Evolutionary conservation across 2,113 vertebrate species (phyloP), one percentile per base, ranked within the genome.

Genomic region (Sturnira hondurensis): DNA sequence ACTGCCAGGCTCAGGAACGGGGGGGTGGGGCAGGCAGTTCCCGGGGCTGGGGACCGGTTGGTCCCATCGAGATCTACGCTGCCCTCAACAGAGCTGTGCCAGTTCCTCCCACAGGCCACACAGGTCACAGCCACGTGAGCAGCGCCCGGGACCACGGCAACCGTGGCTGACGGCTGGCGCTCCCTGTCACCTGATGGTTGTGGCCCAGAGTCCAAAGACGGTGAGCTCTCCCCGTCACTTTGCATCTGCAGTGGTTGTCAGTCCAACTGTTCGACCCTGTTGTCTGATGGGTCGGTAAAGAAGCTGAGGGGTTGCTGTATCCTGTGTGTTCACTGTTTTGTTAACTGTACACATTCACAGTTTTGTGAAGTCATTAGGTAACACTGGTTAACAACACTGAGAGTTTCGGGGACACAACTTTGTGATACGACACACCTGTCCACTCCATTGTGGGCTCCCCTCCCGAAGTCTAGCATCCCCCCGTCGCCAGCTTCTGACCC

Each of bases 211-310:
- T 45, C 41, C 1, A 76, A 83, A 61, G 81, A 80, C 31, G n/a
- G 26, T 41, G 36, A 11, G 38, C 43, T 70, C 33, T 80, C 43
- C 15, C 0, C 3, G 2, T 16, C 16, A 54, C 88, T 92, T 63
- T 24, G n/a, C 56, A 94, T 41, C 38, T 43, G 43, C 31, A 31
- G n/a, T 41, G 17, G 16, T 85, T 65, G 14, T 67, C 31, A 73
- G 70, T 67, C 8, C 50, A 7, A 24, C 36, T 4, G 14, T 26
- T 26, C 67, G 47, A 33, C 7, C 0, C 0, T 24, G 41, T 47
- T 58, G 58, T 41, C 58, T 31, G 33, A 80, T 54, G 56, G 0
- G 2, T 68, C 86, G 5, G 16, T 24, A 31, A 70, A 50, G 68
- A 71, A 63, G 45, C 31, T 43, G 7, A 3, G 5, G 7, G 12